Base-by-base conservation (phyloP, 2,797 vertebrate species). In the Paratrypauchen microcephalus region DNA sequence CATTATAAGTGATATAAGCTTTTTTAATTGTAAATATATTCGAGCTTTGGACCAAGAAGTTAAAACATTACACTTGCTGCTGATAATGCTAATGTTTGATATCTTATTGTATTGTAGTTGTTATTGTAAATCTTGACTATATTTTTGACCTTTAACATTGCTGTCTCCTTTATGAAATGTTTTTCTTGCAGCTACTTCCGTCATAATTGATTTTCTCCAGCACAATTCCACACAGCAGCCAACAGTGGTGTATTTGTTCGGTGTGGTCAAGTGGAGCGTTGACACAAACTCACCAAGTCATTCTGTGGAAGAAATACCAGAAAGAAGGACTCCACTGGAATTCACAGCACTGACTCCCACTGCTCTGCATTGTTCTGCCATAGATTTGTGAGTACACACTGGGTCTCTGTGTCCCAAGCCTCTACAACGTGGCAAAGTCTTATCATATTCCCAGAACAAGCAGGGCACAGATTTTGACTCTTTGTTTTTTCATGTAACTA, bases 171-270 rank as follows among this genome's bases (percentile, higher is more conserved):
- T 54, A 15, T 30, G 36, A 73, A 52, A 62, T 74, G 71, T 74
- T 84, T 86, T 75, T 52, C 70, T 74, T 71, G 8, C 21, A 52
- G 60, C 72, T 61, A 79, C 77, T 88, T 84, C 81, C 82, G 84
- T 70, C 74, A 78, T 78, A 76, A 87, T 76, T 24, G 7, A 66
- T 67, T 66, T 61, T 78, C 63, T 86, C 66, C 69, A 64, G 69
- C 64, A 72, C 68, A 32, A 69, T 69, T 78, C 59, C 73, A 57
- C 70, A 75, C 71, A 80, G 70, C 75, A 80, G 86, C 86, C 87
- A 83, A 88, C 85, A 86, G 70, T 66, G 55, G 74, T 88, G 83
- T 87, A 86, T 88, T 88, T 90, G 86, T 87, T 80, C 79, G 72
- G 84, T 70, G 67, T 16, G 63, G 75, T 85, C 65, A 68, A 84